Base-by-base conservation (phyloP, 2,113 vertebrate genomes). In the Ammodramus savannarum region DNA sequence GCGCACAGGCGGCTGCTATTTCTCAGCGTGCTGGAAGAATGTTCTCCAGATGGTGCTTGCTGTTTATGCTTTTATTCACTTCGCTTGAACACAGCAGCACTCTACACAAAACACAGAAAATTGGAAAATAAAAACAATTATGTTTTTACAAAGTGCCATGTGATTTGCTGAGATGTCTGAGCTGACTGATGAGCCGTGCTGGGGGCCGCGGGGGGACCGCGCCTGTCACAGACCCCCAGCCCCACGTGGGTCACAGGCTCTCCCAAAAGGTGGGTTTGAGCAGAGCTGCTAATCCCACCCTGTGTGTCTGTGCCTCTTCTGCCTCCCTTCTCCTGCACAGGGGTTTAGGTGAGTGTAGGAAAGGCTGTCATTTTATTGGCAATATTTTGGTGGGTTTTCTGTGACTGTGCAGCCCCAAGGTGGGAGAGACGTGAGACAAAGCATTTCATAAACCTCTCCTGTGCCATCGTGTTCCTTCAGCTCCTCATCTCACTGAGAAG, bases 41-140 rank as follows among this genome's bases (percentile, higher is more conserved):
- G 97, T 97, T 98, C 97, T 98, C 97, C 98, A 98, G 97, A 98
- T 98, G 97, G 97, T 96, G 89, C 97, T 97, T 95, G 93, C 97
- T 97, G 96, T 95, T 98, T 97, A 98, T 94, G 97, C 96, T 97
- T 97, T 97, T 97, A 97, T 97, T 96, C 96, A 92, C 96, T 97
- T 92, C 82, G 8, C 96, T 81, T 87, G 96, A 97, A 95, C 91
- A 93, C 73, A 41, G 95, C 92, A 94, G 97, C 72, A 4, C 95
- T 97, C 93, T 79, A 73, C 97, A 95, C 96, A 97, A 95, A 96
- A 98, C 96, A 92, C 9, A 78, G 96, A 95, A 85, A 96, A 96
- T 17, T 73, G 80, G 92, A 94, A 96, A 97, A 96, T 97, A 95
- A 93, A 97, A 96, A 95, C 93, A 75, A 86, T 95, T 44, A 69